These are phyloP conservation scores for Psittacus erithacus DNA, from an alignment of 2,113 vertebrate genomes.

Conservation along the genomic window DNA sequence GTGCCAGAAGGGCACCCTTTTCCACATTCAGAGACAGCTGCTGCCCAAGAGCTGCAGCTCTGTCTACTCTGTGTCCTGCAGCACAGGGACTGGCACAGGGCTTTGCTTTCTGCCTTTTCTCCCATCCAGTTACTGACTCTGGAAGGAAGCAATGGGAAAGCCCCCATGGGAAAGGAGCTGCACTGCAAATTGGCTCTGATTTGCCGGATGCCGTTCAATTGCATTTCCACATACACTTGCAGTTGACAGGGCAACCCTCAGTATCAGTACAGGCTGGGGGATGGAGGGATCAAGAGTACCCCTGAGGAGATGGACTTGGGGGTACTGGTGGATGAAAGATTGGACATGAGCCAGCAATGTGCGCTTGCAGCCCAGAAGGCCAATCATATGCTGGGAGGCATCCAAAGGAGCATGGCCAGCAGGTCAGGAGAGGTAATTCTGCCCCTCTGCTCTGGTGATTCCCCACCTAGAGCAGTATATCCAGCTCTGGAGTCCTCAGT, in stretches of 20 bases:
- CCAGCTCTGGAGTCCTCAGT: not conserved
- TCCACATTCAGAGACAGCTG: not conserved
- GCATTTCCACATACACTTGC: fast-evolving
- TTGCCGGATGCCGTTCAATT: not conserved
- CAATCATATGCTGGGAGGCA: not conserved
- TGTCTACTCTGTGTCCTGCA: fast-evolving
- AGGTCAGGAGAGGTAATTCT: not conserved
- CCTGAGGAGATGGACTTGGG: not conserved
- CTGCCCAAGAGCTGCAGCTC: not conserved
- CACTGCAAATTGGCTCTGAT: not conserved
- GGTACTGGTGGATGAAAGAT: not conserved
- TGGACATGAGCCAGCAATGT: not conserved
- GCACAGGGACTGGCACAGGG: not conserved
- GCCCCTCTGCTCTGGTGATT: not conserved
- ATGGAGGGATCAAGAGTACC: not conserved
- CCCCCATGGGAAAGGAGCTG: not conserved
- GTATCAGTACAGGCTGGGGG: not conserved
- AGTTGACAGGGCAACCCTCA: not conserved
- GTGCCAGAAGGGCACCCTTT: not conserved
- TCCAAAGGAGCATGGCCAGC: not conserved
- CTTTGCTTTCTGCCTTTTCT: not conserved
- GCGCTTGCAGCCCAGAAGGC: not conserved
- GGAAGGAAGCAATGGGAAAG: not conserved
- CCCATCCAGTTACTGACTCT: not conserved
- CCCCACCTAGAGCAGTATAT: not conserved